Evolutionary conservation across 53 echinoderm and acorn worm genomes (phyloP).

Genomic region (Holothuria scabra): DNA sequence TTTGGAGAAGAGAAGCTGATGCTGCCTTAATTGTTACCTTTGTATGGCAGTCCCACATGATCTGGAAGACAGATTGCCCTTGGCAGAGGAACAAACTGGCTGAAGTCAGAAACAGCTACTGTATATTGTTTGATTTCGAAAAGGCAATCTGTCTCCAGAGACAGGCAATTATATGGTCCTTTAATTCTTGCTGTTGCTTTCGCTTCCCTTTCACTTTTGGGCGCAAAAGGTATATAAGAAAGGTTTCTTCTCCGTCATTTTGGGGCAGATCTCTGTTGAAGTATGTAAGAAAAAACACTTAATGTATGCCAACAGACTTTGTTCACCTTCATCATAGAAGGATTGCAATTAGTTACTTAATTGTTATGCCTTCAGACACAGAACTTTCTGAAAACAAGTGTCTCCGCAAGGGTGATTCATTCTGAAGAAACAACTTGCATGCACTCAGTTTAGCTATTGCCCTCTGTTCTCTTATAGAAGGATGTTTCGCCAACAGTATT

Average conservation of each 20-base stretch:
- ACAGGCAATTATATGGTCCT: conserved; percentile 47
- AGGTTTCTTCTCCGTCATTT: conserved; percentile 18
- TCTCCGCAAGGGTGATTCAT: background rate
- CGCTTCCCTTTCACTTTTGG: background rate
- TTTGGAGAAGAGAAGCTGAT: conserved; percentile 12
- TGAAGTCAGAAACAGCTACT: conserved; percentile 13
- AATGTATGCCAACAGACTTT: conserved; percentile 15
- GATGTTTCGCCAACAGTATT: background rate
- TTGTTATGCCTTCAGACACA: background rate
- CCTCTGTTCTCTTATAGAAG: background rate
- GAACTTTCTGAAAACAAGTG: conserved; percentile 22
- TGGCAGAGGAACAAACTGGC: conserved; percentile 47
- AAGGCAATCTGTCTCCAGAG: conserved; percentile 35
- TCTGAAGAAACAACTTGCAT: background rate
- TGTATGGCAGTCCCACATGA: conserved; percentile 45
- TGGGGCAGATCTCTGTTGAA: background rate
- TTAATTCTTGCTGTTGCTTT: conserved; percentile 40
- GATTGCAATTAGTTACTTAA: conserved; percentile 4
- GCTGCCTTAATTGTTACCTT: conserved; percentile 38
- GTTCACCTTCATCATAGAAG: conserved; percentile 34
- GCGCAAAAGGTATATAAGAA: conserved; percentile 7
- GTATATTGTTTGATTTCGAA: conserved; percentile 20
- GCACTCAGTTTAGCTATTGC: background rate
- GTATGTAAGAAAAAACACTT: conserved; percentile 31
- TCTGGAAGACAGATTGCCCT: conserved; percentile 38